These are phyloP conservation scores for Calameuta idolon DNA, from an alignment of 2,888 invertebrate genomes.

Conservation along the genomic window DNA sequence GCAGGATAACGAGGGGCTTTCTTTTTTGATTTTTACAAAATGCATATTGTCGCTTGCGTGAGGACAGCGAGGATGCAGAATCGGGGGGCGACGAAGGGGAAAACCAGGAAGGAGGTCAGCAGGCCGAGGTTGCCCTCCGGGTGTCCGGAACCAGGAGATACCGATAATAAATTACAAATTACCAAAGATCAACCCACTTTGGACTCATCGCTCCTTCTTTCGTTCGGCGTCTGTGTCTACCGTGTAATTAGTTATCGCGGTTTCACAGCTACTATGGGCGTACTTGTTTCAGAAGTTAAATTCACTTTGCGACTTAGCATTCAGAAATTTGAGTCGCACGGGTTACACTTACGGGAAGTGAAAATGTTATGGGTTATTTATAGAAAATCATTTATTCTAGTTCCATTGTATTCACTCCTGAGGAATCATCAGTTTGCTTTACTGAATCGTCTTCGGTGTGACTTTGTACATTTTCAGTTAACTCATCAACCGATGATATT, in stretches of 20 bases:
- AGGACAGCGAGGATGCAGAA: not conserved
- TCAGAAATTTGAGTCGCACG: not conserved
- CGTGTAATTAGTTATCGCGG: not conserved
- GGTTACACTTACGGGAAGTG: not conserved
- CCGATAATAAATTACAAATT: slow-evolving; percentile 39
- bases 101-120: slow-evolving; percentile 37
- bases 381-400: slow-evolving; percentile 29
- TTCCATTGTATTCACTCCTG: slow-evolving; percentile 27
- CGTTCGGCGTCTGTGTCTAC: not conserved
- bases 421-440: not conserved
- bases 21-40: not conserved
- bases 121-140: slow-evolving; percentile 32
- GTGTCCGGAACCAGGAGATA: slow-evolving; percentile 24
- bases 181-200: slow-evolving; percentile 36
- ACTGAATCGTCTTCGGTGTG: slow-evolving; percentile 1
- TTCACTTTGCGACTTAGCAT: not conserved
- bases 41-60: not conserved
- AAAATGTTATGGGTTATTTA: not conserved
- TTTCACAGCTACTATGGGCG: not conserved
- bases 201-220: not conserved
- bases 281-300: not conserved
- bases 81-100: slow-evolving; percentile 8
- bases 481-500: not conserved
- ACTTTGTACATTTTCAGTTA: not conserved
- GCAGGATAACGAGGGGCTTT: not conserved